phyloP scores from a whole-genome alignment of 2,888 invertebrate species.

The Volucella bombylans region DNA sequence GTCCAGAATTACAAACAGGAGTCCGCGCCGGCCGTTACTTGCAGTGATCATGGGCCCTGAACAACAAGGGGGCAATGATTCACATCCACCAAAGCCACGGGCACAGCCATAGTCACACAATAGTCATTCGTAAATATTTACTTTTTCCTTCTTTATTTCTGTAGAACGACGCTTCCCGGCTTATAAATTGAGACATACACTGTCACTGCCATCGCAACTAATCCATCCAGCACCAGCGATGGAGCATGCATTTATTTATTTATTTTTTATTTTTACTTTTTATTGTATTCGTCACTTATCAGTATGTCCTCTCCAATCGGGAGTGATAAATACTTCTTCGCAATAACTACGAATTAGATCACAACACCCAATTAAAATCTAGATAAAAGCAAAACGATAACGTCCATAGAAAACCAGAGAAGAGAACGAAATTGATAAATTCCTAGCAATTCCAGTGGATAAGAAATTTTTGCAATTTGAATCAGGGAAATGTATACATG shows the following conservation, averaged over 20 bases:
- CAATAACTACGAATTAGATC: constrained; percentile 63
- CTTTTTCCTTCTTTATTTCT: constrained; percentile 42
- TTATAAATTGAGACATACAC: constrained; percentile 41
- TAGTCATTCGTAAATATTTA: constrained; percentile 59
- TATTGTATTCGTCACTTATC: constrained; percentile 47
- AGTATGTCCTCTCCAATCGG: constrained; percentile 11
- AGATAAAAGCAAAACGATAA: constrained; percentile 23
- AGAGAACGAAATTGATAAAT: constrained; percentile 1
- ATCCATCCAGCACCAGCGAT: too few species aligned
- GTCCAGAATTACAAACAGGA: constrained; percentile 69
- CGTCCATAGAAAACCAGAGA: not conserved
- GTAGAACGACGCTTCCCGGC: constrained; percentile 57
- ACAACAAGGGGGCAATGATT: constrained; percentile 62
- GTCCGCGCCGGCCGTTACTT: constrained; percentile 35
- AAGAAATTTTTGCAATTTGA: constrained; percentile 20
- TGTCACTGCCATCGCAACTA: not conserved
- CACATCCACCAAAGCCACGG: constrained; percentile 32
- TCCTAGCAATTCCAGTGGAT: constrained; percentile 24
- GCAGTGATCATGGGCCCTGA: constrained; percentile 37
- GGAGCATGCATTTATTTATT: too few species aligned
- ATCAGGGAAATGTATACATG: not conserved
- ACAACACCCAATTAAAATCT: constrained; percentile 27
- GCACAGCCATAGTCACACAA: not conserved
- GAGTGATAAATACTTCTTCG: constrained; percentile 56
- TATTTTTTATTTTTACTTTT: too few species aligned